Evolutionary conservation across 2,797 vertebrate species (phyloP), one percentile per base, ranked within the genome.

Genomic region (Molossus molossus): DNA sequence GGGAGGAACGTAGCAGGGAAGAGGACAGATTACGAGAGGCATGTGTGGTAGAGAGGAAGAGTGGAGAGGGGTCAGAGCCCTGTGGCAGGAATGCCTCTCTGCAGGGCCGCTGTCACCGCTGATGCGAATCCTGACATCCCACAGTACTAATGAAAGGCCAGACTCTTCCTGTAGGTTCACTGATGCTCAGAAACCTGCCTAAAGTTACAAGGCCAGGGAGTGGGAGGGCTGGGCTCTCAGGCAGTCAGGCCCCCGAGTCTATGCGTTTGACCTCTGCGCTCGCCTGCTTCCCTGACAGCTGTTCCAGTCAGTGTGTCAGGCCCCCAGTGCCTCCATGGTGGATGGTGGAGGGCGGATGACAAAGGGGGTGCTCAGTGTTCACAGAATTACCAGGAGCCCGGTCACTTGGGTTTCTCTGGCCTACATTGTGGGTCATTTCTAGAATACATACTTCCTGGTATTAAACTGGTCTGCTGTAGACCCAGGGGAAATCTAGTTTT

Each of bases 361-460:
- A 33, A 45, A 72, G 12, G 10, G 48, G 33, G 21, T 9, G 1
- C n/a, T 73, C 50, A 9, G 62, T 82, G 23, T 94, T 62, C 92
- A 11, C 8, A 64, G 57, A 76, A 53, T 69, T 25, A 40, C 27
- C 53, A 81, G 37, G 37, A 72, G 50, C 40, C 72, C 45, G 23
- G 12, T 33, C 33, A 5, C 1, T 0, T 92, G 76, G 37, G 17
- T 25, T 40, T n/a, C 23, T 77, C 27, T 14, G 2, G 37, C 65
- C 82, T 72, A 13, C 17, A 58, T 45, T 45, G 67, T 89, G 57
- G 33, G 4, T 91, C 33, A 72, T 87, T 88, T 95, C 65, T 92
- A 73, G 81, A 55, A 58, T 15, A 21, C 60, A 15, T 92, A 8
- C 29, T 75, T 79, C 20, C 17, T 50, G 57, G 29, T 73, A 69